Percentiles rank a stretch among this genome's conserved stretches.
These are phyloP conservation scores for Tolypeutes matacus DNA, from an alignment of 2,797 vertebrate genomes.

Conservation along the genomic window DNA sequence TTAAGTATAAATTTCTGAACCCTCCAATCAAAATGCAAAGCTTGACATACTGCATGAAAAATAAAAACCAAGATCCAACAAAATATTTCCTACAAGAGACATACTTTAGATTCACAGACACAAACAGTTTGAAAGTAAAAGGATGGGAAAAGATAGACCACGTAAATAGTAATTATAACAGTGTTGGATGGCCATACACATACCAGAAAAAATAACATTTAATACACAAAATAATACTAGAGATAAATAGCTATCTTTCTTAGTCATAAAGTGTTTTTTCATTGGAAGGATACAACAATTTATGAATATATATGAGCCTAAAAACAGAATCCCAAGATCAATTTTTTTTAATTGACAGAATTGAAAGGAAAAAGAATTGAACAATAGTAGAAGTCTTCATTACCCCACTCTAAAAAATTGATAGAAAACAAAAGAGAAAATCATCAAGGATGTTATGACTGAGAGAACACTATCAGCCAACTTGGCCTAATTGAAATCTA, in stretches of 20 bases:
- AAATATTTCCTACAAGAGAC: background rate
- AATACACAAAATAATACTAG: background rate
- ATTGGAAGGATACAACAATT: background rate
- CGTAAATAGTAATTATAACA: background rate
- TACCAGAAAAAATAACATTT: background rate
- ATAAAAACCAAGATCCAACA: background rate
- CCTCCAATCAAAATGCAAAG: no score
- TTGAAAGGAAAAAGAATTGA: background rate
- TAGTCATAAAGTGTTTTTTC: background rate
- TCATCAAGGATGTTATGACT: background rate
- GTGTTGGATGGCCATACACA: background rate
- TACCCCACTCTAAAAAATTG: background rate
- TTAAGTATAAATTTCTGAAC: no score
- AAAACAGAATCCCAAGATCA: background rate
- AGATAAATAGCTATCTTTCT: background rate
- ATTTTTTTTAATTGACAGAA: background rate
- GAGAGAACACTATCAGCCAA: no score
- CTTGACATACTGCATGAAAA: no score
- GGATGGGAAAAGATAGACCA: background rate
- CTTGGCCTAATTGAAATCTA: background rate
- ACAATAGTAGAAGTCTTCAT: background rate
- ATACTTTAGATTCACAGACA: background rate
- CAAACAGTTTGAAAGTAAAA: constrained; percentile 13
- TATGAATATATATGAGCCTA: background rate
- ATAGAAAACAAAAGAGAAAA: background rate